A percentile compares a stretch with the other conserved stretches of the same genome.
phyloP scores from a whole-genome alignment of 1,140 invertebrate species.

The Pissodes strobi region DNA sequence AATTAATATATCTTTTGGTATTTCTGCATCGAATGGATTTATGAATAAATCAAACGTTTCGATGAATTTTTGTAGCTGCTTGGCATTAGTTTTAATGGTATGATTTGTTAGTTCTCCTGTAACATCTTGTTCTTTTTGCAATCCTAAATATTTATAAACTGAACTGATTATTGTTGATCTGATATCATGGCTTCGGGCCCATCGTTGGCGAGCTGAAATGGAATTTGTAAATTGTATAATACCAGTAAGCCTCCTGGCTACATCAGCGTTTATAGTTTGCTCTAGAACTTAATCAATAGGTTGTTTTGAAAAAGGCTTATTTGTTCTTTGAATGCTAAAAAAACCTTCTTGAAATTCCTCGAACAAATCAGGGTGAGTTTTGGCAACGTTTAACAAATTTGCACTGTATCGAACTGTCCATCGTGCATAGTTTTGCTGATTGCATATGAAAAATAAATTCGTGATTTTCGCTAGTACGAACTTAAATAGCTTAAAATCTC shows the following conservation, averaged over 20 bases:
- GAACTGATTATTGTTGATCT: constrained; percentile 37
- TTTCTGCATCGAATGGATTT: constrained; percentile 36
- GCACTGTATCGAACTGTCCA: constrained; percentile 35
- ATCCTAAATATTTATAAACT: constrained; percentile 8
- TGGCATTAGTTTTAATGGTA: constrained; percentile 36
- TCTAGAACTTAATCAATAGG: constrained; percentile 47
- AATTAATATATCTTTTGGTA: constrained; percentile 37
- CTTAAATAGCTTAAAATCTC: constrained; percentile 44
- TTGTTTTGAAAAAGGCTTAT: constrained; percentile 43
- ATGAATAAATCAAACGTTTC: constrained; percentile 34
- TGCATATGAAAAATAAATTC: constrained; percentile 40
- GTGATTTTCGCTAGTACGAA: constrained; percentile 32
- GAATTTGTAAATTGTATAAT: constrained; percentile 41
- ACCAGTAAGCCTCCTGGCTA: constrained; percentile 45
- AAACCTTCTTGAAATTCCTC: constrained; percentile 38
- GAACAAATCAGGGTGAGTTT: constrained; percentile 44
- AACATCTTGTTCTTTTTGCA: constrained; percentile 41
- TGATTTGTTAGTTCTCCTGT: constrained; percentile 35
- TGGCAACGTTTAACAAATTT: constrained; percentile 39
- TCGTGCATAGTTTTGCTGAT: constrained; percentile 42
- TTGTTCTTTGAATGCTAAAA: constrained; percentile 42
- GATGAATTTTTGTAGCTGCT: constrained; percentile 36
- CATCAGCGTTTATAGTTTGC: constrained; percentile 51
- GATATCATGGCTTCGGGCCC: constrained; percentile 37
- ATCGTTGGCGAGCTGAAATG: constrained; percentile 34